Evolutionary conservation across 2,113 vertebrate genomes (phyloP), one percentile per base, ranked within the genome.

Genomic region (Zapus hudsonius): DNA sequence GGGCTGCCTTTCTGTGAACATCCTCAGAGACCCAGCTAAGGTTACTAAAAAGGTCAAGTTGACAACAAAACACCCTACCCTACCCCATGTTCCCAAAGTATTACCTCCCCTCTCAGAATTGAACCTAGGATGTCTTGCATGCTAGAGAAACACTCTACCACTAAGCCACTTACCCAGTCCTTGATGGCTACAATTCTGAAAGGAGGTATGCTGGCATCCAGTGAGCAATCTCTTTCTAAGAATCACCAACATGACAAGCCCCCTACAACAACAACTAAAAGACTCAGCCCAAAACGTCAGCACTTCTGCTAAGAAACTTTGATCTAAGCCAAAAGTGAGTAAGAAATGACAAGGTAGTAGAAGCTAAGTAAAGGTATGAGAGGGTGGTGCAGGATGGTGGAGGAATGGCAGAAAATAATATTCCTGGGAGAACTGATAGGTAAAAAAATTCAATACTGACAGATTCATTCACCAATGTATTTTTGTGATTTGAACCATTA

Each of bases 401-500:
- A 70, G 29, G 7, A 42, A 73, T 5, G 47, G 67, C n/a, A 57
- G n/a, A 75, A 7, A 64, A 27, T 2, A 67, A 13, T 9, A 33
- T 66, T 57, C 78, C 15, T 7, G 9, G 9, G 57, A 78, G 22
- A 59, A 36, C 20, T 59, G 25, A 64, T 52, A 15, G 2, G 9
- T 20, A 59, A 75, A 84, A 17, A 25, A 64, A 5, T 31, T 27
- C 44, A 47, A 64, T 4, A 23, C 11, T 27, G 31, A 52, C 4
- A 40, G 23, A 83, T 52, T 69, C 38, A 74, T 44, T 73, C 40
- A 63, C 3, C 7, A 11, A 10, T 69, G 7, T 52, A n/a, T 73
- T 75, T 52, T 70, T 83, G 16, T 52, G 55, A 17, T n/a, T 55
- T 96, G 72, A 76, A 57, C 66, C 47, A 40, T 85, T 52, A 92